Base-by-base conservation (phyloP, 2,113 vertebrate genomes). In the Pollachius pollachius region DNA sequence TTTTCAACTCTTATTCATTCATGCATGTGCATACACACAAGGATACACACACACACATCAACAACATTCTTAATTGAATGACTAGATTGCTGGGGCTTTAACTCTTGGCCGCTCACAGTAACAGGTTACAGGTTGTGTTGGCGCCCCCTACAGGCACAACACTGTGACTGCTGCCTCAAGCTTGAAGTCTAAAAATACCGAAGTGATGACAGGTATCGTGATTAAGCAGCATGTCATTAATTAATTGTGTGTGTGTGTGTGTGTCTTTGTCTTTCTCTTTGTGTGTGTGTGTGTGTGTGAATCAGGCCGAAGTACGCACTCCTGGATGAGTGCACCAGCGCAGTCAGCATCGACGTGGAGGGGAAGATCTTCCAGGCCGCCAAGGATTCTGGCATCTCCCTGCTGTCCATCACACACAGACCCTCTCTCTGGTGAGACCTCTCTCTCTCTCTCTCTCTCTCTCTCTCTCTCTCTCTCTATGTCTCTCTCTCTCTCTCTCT, bases 321-420 rank as follows among this genome's bases (percentile, higher is more conserved):
- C 78, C 72, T 99, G 82, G 97, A 99, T 30, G 97, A 99, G 84
- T 99, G 97, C 74, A 99, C 97, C 0, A 99, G 97, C 77, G 97
- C 97, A 17, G 96, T 99, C 77, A 99, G 97, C 92, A 98, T 99
- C 60, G 97, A 99, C 48, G 97, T 98, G 2, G 97, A 99, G 91
- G 97, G 97, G 64, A 99, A 96, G 84, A 99, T 99, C 87, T 99
- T 99, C 88, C 96, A 99, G 87, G 93, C 96, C 66, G 97, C 97
- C 57, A 96, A 97, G 85, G 93, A 94, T 69, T 89, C 94, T 63
- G 96, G 96, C 64, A 98, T 99, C 87, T 97, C 96, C 58, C 90
- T 99, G 72, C 92, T 99, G 72, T 99, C 97, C 54, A 99, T 99
- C 87, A 99, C 97, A 8, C 97, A 99, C 81, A 94, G 97, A 79